A percentile compares a stretch with the other conserved stretches of the same genome.
Conservation (phyloP, 2,797 vertebrate genomes). For the Phalanger gymnotis region DNA sequence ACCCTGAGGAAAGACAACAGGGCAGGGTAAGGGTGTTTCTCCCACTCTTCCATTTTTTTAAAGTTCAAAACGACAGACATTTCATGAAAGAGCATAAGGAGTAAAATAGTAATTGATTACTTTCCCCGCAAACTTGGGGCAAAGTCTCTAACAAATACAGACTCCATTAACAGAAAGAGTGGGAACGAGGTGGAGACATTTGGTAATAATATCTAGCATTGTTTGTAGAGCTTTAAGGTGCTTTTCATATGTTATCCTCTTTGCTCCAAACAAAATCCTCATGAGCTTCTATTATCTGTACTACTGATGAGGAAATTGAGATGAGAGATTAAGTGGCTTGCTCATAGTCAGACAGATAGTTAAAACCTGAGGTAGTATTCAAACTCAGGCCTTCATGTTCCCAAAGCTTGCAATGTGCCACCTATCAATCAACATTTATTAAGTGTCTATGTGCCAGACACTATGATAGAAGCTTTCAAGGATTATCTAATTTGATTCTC, state of each 20-base stretch:
- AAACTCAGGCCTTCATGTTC: too few relatives aligned
- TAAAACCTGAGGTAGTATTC: too few relatives aligned
- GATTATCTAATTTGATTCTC: too few relatives aligned
- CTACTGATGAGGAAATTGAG: not conserved
- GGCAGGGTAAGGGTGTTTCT: not conserved
- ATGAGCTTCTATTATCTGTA: not conserved
- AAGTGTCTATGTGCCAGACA: too few relatives aligned
- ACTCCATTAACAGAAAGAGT: not conserved
- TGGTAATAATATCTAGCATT: not conserved
- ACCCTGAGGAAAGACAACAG: not conserved
- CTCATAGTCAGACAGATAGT: too few relatives aligned
- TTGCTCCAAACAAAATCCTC: not conserved
- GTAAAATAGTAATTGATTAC: not conserved
- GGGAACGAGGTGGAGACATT: too few relatives aligned
- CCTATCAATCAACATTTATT: too few relatives aligned
- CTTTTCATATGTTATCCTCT: not conserved
- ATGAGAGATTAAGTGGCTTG: too few relatives aligned
- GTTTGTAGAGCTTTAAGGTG: not conserved
- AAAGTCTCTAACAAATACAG: not conserved
- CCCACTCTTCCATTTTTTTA: not conserved
- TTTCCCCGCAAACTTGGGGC: not conserved
- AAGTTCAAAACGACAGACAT: not conserved
- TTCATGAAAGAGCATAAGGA: not conserved
- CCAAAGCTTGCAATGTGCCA: too few relatives aligned
- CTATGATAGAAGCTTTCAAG: too few relatives aligned